Evolutionary conservation across 2,797 vertebrate species (phyloP), one percentile per base, ranked within the genome.

Genomic region (Mus caroli): DNA sequence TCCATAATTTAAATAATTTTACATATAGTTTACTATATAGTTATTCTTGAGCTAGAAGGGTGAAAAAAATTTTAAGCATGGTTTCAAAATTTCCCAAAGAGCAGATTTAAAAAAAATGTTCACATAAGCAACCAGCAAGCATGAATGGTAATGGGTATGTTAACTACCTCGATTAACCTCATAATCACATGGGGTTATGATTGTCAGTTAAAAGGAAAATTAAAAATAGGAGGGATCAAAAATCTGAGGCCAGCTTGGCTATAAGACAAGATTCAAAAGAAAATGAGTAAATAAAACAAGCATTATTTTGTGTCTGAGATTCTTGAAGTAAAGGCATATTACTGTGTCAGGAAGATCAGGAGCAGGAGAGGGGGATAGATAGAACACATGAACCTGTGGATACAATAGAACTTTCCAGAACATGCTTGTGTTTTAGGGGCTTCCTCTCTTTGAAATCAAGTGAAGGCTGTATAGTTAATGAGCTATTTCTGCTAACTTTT

Each of bases 21-120:
- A 28, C 14, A 64, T 46, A 28, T 13, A 86, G 83, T 60, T 71
- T 73, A 56, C 62, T 86, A 69, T 76, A 87, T 67, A 91, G 62
- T 78, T 90, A 77, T 91, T 88, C 24, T 96, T 91, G 54, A 92
- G 40, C 62, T 40, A 31, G n/a, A 46, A 37, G n/a, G 69, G 43
- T 89, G 2, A 85, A 88, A 60, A 60, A 31, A 31, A 20, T 15
- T 73, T 73, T 92, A 93, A 96, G 24, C 31, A 64, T 56, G 46
- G 73, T 54, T 73, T 86, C n/a, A 64, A 73, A 90, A 79, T 9
- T 86, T 79, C 60, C 69, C 50, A 11, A 58, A n/a, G 22, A 83
- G 12, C 6, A 50, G 71, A 78, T 92, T 95, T 84, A 22, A 34
- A 71, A 76, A 43, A 52, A 73, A 75, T 73, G n/a, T 54, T 85